Evolutionary conservation across 2,113 vertebrate species (phyloP).

Genomic region (Eidolon helvum): DNA sequence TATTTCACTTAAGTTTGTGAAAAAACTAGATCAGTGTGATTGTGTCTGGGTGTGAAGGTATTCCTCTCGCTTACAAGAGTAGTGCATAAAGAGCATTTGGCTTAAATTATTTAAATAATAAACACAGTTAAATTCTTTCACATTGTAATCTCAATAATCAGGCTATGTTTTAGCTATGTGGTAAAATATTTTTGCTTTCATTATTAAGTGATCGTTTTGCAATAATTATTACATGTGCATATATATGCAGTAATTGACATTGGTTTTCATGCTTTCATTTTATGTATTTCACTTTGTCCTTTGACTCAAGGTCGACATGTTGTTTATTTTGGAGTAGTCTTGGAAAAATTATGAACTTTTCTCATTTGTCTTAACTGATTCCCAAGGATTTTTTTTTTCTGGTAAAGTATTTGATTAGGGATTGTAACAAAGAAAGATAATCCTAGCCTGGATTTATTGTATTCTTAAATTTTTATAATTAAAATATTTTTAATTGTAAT

Average conservation of each 20-base stretch:
- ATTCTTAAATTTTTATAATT: slow-evolving; percentile 15
- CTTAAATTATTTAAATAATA: not conserved
- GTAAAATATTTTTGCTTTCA: slow-evolving; percentile 18
- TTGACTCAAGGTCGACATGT: not conserved
- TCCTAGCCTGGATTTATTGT: not conserved
- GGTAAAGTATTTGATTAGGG: not conserved
- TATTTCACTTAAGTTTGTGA: slow-evolving; percentile 28
- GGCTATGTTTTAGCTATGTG: not conserved
- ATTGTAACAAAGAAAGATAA: not conserved
- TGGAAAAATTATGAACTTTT: not conserved
- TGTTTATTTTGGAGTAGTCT: not conserved
- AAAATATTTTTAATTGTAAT: slow-evolving; percentile 24
- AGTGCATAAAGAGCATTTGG: not conserved
- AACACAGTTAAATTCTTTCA: not conserved
- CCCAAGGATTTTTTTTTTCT: not conserved
- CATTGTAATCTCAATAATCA: not conserved
- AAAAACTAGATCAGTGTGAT: not conserved
- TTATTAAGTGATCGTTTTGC: slow-evolving; percentile 2
- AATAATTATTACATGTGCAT: not conserved
- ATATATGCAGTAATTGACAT: not conserved
- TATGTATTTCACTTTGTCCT: slow-evolving; percentile 21
- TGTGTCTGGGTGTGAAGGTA: not conserved
- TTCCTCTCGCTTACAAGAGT: not conserved
- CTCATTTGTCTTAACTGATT: not conserved
- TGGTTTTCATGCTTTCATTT: not conserved